These are phyloP conservation scores for Epistrophe grossulariae DNA, from an alignment of 2,888 invertebrate genomes.

Conservation along the genomic window DNA sequence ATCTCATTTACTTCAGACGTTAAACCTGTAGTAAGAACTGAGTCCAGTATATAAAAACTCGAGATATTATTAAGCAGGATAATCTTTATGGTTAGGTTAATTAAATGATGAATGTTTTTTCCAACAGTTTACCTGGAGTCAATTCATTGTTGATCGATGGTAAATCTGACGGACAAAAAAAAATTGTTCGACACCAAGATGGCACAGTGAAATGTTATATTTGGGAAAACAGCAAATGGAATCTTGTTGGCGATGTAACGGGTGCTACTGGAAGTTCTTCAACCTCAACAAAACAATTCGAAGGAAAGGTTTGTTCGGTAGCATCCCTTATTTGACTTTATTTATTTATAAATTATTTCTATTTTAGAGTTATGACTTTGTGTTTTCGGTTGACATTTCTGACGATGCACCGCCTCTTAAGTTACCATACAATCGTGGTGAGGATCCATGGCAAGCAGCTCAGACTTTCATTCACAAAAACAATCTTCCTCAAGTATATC, in stretches of 20 bases:
- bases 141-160: slow-evolving; percentile 92
- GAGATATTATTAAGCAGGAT: too few relatives aligned
- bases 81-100: too few relatives aligned
- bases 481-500: slow-evolving; percentile 92
- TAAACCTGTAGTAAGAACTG: too few relatives aligned
- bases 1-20: too few relatives aligned
- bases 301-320: slow-evolving; percentile 87
- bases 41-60: too few relatives aligned
- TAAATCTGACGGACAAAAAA: slow-evolving; percentile 91
- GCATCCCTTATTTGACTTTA: background rate
- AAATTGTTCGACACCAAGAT: slow-evolving; percentile 90
- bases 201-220: slow-evolving; percentile 91
- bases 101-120: background rate
- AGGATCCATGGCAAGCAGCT: slow-evolving; percentile 97
- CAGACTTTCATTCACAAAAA: slow-evolving; percentile 95
- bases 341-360: background rate
- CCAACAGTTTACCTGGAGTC: slow-evolving; percentile 90
- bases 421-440: slow-evolving; percentile 94
- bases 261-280: slow-evolving; percentile 89
- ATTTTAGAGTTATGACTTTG: slow-evolving; percentile 92
- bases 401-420: slow-evolving; percentile 95
- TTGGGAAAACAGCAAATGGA: slow-evolving; percentile 91
- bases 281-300: slow-evolving; percentile 90
- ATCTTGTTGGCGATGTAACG: slow-evolving; percentile 94
- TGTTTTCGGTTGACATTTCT: slow-evolving; percentile 97